These are phyloP conservation scores for Pao palembangensis DNA, from an alignment of 2,113 vertebrate species.

Conservation along the genomic window DNA sequence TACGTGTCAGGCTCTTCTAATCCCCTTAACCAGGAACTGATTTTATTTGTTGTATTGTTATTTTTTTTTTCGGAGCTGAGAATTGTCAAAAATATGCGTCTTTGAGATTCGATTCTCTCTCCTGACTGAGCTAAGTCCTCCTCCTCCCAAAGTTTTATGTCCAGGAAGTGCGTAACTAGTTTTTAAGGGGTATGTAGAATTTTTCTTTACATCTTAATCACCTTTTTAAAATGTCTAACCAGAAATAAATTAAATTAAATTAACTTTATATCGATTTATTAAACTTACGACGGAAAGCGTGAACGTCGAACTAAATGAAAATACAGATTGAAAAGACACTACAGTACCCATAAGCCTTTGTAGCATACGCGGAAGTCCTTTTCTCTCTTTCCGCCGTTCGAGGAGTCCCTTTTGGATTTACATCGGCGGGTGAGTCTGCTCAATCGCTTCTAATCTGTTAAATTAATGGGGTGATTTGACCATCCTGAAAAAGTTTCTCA, in stretches of 20 bases:
- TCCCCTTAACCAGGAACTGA: background rate
- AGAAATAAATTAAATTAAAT: background rate
- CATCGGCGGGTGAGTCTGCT: conserved; percentile 63
- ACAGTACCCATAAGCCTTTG: conserved; percentile 49
- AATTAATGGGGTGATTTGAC: background rate
- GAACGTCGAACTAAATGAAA: background rate
- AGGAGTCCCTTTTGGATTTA: conserved; percentile 53
- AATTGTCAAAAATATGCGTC: background rate
- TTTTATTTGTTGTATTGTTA: accelerated
- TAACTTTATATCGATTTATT: no score
- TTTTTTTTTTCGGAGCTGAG: background rate
- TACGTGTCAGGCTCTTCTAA: background rate
- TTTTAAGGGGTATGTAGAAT: background rate
- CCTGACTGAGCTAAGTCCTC: background rate
- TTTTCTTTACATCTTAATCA: no score
- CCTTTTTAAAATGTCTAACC: background rate
- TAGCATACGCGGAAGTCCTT: conserved; percentile 60
- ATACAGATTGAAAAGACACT: background rate
- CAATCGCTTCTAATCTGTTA: conserved; percentile 57
- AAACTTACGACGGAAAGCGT: background rate
- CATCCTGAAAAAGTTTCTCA: accelerated
- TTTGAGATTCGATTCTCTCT: background rate
- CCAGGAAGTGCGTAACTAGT: conserved; percentile 48
- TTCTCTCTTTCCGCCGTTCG: conserved; percentile 62
- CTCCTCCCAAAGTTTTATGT: background rate